These are phyloP conservation scores for Drosophila azteca DNA, from an alignment of 1,140 invertebrate genomes.

Conservation along the genomic window DNA sequence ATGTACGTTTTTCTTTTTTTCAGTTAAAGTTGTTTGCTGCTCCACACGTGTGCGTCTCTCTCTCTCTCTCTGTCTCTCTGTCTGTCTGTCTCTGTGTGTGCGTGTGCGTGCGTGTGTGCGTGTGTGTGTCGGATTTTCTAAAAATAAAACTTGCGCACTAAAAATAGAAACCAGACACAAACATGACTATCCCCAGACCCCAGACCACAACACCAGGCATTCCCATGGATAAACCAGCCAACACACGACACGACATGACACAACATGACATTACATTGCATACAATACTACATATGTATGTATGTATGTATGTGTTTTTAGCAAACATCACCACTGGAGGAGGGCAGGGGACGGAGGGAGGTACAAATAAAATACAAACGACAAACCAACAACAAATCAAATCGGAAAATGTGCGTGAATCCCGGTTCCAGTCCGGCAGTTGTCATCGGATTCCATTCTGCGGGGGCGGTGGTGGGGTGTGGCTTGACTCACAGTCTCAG, in stretches of 20 bases:
- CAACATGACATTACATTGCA: too few relatives aligned
- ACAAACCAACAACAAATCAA: constrained; percentile 1
- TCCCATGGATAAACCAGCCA: constrained; percentile 62
- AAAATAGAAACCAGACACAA: constrained; percentile 60
- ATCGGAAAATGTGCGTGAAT: constrained; percentile 40
- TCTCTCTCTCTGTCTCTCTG: neutral
- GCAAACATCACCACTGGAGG: constrained; percentile 50
- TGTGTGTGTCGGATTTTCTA: constrained; percentile 49
- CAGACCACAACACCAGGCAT: constrained; percentile 16
- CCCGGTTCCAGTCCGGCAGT: constrained; percentile 1
- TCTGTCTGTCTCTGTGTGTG: too few relatives aligned
- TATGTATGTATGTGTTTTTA: constrained; percentile 35
- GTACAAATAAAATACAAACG: neutral
- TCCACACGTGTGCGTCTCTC: constrained; percentile 23
- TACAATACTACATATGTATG: too few relatives aligned
- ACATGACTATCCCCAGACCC: constrained; percentile 47
- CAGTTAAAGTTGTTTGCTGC: constrained; percentile 56
- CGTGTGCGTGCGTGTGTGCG: neutral
- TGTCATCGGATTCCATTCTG: too few relatives aligned
- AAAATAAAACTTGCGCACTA: constrained; percentile 64
- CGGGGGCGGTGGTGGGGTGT: too few relatives aligned
- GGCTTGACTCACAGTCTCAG: too few relatives aligned
- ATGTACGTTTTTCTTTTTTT: constrained; percentile 47
- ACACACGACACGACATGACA: constrained; percentile 48
- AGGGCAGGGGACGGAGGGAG: neutral